Conservation (phyloP, 1,140 invertebrate genomes). For the Heliconius hewitsoni region DNA sequence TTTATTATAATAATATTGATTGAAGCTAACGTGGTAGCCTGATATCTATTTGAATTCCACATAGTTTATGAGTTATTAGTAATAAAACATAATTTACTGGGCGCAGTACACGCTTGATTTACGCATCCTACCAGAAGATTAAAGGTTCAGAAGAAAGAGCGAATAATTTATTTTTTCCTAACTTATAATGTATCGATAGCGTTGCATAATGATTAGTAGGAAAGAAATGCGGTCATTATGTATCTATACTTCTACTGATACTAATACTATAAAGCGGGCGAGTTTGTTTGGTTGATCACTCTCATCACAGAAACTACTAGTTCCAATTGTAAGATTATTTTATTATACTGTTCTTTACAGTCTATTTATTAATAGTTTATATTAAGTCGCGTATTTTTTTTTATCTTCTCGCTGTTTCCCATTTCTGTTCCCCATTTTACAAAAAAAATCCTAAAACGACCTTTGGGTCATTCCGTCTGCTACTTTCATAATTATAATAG, state of each 20-base stretch:
- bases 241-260: not conserved
- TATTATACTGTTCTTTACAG: too few species aligned
- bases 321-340: too few species aligned
- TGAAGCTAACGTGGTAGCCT: not conserved
- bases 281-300: too few species aligned
- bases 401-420: too few species aligned
- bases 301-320: too few species aligned
- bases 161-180: conserved; percentile 20
- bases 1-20: conserved; percentile 3
- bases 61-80: conserved; percentile 29
- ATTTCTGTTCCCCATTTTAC: too few species aligned
- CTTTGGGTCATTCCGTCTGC: too few species aligned
- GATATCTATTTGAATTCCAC: conserved; percentile 13
- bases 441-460: too few species aligned
- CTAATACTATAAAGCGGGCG: too few species aligned
- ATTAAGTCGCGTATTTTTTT: too few species aligned
- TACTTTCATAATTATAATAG: too few species aligned
- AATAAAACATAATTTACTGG: conserved; percentile 33
- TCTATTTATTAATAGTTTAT: too few species aligned
- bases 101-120: conserved; percentile 21
- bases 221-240: not conserved
- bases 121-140: conserved; percentile 17
- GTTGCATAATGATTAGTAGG: not conserved
- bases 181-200: not conserved
- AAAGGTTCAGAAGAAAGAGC: conserved; percentile 19